Evolutionary conservation across 1,140 invertebrate species (phyloP), one percentile per base, ranked within the genome.

Genomic region (Gryllus bimaculatus): DNA sequence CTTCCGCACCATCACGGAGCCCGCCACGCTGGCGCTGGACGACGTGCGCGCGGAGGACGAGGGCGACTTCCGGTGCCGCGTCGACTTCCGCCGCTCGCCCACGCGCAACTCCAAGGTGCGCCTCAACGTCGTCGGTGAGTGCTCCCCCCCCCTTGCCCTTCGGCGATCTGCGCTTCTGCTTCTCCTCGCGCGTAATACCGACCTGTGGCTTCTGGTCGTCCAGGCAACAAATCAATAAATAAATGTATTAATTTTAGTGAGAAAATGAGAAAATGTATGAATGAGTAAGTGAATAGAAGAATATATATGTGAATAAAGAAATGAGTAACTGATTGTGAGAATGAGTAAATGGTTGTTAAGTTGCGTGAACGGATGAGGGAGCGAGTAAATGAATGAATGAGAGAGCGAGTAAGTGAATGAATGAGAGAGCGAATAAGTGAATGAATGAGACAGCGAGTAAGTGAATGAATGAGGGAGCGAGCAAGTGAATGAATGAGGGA

Each of bases 41-140:
- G 88, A 89, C 76, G 88, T 93, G 8, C 87, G 90, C 82, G 87
- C 91, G 77, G 87, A 87, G 66, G 93, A 94, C 85, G 90, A 91
- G 81, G 93, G 92, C 7, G 89, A 91, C 75, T 94, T 94, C 86
- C 88, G 92, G 81, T 94, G 93, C 86, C 87, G 92, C 76, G 93
- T 95, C 73, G 94, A 96, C 85, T 96, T 94, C 84, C 89, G 90
- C 78, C 90, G 92, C 79, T 94, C 93, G 48, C 94, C 93, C 7
- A 95, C 94, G 48, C 90, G 92, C 80, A 95, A 94, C 85, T 92
- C 91, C 82, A 91, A 91, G 82, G 90, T 95, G 81, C 90, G 93
- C 81, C 89, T 96, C 79, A 91, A 91, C 81, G 91, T 96, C 82
- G 93, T 95, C 82, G 92, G 94, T 95, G 85, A 91, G 93, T 91